Conservation (phyloP, 1,140 invertebrate species). For the Carposina sasakii region DNA sequence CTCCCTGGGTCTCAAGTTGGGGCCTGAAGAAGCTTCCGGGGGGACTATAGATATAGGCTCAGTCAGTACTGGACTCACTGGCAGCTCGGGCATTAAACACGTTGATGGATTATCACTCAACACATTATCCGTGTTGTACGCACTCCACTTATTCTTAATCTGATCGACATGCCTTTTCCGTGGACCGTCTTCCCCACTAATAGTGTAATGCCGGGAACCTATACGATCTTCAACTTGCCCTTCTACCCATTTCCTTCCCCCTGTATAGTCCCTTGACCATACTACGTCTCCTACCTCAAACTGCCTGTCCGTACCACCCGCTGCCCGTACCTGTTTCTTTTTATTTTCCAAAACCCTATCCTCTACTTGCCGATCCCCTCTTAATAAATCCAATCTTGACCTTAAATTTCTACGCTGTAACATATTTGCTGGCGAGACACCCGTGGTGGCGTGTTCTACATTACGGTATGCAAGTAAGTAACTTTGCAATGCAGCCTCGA, state of each 20-base stretch:
- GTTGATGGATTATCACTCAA: background rate
- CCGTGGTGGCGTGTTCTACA: conserved; percentile 10
- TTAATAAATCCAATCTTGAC: conserved; percentile 2
- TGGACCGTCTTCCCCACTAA: conserved; percentile 2
- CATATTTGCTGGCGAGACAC: background rate
- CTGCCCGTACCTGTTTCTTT: background rate
- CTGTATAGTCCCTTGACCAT: background rate
- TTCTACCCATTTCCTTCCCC: background rate
- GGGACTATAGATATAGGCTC: no score
- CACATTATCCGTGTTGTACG: no score
- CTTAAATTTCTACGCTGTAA: conserved; percentile 2
- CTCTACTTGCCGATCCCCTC: background rate
- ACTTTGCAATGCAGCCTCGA: background rate
- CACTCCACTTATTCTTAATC: background rate
- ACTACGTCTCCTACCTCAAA: background rate
- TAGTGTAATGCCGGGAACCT: conserved; percentile 2
- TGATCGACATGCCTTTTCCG: conserved; percentile 7
- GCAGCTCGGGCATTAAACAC: background rate
- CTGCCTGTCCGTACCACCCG: background rate
- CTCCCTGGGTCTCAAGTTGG: no score
- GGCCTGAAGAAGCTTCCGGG: no score
- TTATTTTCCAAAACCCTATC: background rate
- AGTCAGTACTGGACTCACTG: background rate
- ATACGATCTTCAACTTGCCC: background rate
- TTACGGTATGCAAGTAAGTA: conserved; percentile 7